A percentile compares a stretch with the other conserved stretches of the same genome.
Conservation (phyloP, 1,140 invertebrate genomes). For the Trichomalopsis sarcophagae region DNA sequence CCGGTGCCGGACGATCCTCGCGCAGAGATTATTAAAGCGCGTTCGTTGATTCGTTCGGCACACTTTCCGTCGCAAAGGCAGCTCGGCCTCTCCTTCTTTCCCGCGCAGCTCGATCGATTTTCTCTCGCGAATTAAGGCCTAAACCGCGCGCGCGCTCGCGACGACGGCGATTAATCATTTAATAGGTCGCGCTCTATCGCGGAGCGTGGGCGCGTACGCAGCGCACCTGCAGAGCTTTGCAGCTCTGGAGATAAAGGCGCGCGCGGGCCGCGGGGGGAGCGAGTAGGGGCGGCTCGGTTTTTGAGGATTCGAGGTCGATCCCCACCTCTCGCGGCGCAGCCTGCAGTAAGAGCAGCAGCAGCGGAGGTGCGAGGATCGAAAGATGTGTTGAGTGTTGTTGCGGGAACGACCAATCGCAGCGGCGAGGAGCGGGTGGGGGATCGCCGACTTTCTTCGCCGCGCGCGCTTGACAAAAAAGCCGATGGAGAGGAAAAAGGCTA, state of each 20-base stretch:
- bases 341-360: neutral
- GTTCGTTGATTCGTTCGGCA: too few relatives aligned
- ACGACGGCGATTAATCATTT: neutral
- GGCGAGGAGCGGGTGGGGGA: neutral
- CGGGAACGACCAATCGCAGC: neutral
- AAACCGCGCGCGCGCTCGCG: neutral
- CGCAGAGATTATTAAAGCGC: too few relatives aligned
- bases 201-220: too few relatives aligned
- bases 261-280: neutral
- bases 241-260: neutral
- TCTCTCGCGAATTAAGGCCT: neutral
- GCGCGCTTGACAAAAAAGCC: neutral
- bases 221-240: too few relatives aligned
- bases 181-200: neutral
- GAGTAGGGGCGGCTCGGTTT: neutral
- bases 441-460: neutral
- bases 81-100: neutral
- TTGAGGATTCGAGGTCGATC: slow-evolving; percentile 40
- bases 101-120: neutral
- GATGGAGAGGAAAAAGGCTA: slow-evolving; percentile 16
- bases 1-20: too few relatives aligned
- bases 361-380: neutral
- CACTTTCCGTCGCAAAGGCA: neutral
- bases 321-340: neutral
- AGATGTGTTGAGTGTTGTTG: neutral